Percentiles rank a stretch among this genome's conserved stretches.
Evolutionary conservation across 2,888 invertebrate genomes (phyloP).

Genomic region (Lissonota sp.): DNA sequence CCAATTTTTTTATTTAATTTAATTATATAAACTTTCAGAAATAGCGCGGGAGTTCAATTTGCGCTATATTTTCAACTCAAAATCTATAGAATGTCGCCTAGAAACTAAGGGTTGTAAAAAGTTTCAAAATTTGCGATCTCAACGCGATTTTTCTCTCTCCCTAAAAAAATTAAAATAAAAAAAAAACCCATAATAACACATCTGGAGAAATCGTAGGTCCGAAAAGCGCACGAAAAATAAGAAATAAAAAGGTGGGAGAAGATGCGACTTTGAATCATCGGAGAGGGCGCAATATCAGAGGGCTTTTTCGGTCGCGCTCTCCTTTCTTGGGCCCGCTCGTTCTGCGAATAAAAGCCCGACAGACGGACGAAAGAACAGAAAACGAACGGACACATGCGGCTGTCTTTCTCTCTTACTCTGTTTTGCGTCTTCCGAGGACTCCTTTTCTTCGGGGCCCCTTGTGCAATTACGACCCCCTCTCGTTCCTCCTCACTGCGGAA

Average conservation of each 20-base stretch:
- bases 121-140: not conserved
- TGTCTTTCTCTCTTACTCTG: slow-evolving; percentile 56
- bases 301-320: slow-evolving; percentile 36
- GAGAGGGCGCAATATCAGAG: not conserved
- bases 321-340: slow-evolving; percentile 65
- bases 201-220: slow-evolving; percentile 2
- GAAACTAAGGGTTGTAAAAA: too few relatives aligned
- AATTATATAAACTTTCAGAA: too few relatives aligned
- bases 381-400: slow-evolving; percentile 57
- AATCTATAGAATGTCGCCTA: too few relatives aligned
- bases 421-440: slow-evolving; percentile 40
- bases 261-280: too few relatives aligned
- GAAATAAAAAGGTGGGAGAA: not conserved
- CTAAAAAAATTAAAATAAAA: too few relatives aligned
- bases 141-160: not conserved
- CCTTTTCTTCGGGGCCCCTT: slow-evolving; percentile 61
- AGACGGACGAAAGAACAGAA: slow-evolving; percentile 63
- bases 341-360: slow-evolving; percentile 78
- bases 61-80: too few relatives aligned
- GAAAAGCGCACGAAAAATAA: slow-evolving; percentile 1
- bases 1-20: too few relatives aligned
- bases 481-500: slow-evolving; percentile 33
- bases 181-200: slow-evolving; percentile 32
- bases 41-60: too few relatives aligned
- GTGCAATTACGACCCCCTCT: slow-evolving; percentile 81